These are phyloP conservation scores for Cheirogaleus medius DNA, from an alignment of 2,113 vertebrate species.

Conservation along the genomic window DNA sequence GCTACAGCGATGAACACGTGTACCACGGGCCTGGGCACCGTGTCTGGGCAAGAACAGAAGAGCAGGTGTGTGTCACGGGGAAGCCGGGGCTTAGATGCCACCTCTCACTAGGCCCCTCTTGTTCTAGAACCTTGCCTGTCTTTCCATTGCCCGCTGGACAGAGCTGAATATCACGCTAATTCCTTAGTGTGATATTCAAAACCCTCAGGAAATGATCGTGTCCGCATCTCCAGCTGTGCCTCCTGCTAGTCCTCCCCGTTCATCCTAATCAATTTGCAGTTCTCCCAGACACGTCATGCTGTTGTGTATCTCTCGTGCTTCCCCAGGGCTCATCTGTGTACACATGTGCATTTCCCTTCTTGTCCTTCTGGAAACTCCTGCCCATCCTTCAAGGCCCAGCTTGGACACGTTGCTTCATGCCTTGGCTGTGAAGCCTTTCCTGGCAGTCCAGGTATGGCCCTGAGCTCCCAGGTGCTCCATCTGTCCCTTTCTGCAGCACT, in stretches of 20 bases:
- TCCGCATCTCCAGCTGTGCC: not conserved
- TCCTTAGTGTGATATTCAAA: not conserved
- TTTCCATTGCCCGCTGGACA: not conserved
- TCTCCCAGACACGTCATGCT: not conserved
- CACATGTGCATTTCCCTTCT: not conserved
- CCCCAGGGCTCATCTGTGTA: not conserved
- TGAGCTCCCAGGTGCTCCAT: not conserved
- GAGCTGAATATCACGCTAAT: not conserved
- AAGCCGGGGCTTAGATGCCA: not conserved
- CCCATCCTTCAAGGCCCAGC: not conserved
- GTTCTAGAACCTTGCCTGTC: not conserved
- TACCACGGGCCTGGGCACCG: constrained; percentile 62
- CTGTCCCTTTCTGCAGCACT: not conserved
- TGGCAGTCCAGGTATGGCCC: not conserved
- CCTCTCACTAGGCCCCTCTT: not conserved
- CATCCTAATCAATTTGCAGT: not conserved
- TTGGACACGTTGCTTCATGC: not conserved
- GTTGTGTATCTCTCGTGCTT: not conserved
- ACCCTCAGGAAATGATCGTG: not conserved
- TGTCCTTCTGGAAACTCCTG: not conserved
- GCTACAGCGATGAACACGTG: constrained; percentile 64
- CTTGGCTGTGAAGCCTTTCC: not conserved
- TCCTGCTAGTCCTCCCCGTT: not conserved
- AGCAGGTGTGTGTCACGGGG: not conserved
- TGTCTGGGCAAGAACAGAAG: constrained; percentile 34